These are phyloP conservation scores for Pteria penguin DNA, from an alignment of 2,888 invertebrate species.

Conservation along the genomic window DNA sequence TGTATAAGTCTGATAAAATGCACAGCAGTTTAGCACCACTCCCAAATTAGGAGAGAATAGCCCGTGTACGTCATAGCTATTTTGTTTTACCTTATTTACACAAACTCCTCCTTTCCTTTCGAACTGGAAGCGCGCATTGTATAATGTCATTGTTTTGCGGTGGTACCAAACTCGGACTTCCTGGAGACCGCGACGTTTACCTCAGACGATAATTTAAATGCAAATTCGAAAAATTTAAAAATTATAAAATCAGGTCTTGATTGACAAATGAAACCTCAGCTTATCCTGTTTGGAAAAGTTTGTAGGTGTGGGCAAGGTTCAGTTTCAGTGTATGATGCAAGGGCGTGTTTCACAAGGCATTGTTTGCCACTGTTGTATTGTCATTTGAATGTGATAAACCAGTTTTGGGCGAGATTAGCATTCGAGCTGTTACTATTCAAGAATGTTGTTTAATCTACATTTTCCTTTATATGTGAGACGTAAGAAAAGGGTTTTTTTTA, in stretches of 20 bases:
- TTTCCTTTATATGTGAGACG: no score
- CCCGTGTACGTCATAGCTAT: not conserved
- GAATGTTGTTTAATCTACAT: no score
- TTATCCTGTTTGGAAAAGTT: not conserved
- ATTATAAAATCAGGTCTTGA: not conserved
- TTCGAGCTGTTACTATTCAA: no score
- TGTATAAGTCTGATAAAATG: not conserved
- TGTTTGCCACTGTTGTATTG: no score
- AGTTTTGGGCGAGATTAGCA: no score
- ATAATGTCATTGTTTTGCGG: not conserved
- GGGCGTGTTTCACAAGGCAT: no score
- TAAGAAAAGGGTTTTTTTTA: no score
- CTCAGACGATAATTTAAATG: not conserved
- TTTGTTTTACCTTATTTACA: not conserved
- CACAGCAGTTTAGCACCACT: not conserved
- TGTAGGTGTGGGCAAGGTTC: not conserved
- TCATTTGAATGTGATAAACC: no score
- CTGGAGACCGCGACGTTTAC: not conserved
- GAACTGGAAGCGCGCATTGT: not conserved
- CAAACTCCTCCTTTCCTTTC: not conserved
- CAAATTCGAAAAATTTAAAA: not conserved
- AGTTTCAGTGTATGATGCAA: no score
- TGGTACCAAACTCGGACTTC: not conserved
- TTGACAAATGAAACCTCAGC: not conserved
- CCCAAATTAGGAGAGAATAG: not conserved